Base-by-base conservation (phyloP, 2,888 invertebrate species). In the Noctua pronuba region DNA sequence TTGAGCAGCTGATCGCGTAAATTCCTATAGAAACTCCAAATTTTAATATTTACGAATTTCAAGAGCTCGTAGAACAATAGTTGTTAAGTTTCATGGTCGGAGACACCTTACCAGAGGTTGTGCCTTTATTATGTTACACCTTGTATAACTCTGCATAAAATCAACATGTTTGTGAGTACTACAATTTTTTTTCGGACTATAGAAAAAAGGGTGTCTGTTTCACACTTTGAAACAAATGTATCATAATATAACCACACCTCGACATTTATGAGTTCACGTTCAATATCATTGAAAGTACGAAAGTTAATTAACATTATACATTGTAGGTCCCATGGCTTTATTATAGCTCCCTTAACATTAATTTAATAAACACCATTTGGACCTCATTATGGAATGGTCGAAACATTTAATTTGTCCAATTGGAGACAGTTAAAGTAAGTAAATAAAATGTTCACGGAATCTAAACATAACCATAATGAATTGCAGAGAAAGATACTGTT, bases 281-380 rank as follows among this genome's bases (percentile, higher is more conserved):
- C 70, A 68, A 82, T 82, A 68, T 18, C 16, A 44, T 55, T 60
- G 11, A 41, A 82, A 60, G 46, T 73, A 4, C 60, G n/a, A 58
- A 58, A 46, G 21, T 55, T 71, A 86, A 86, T 86, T 74, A 73
- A 64, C 62, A 46, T 58, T 71, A 64, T 55, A 46, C 46, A 38
- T 38, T 44, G 24, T 60, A 64, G 44, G 62, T 52, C 18, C 35
- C 11, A 46, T 3, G n/a, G 6, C 64, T 16, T 38, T 58, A 28
- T 70, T 46, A 82, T 70, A 35, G 11, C 24, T 31, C 82, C 62
- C 70, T 21, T 13, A 70, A 73, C 72, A 77, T 64, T 73, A 76
- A 85, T 85, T 62, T 24, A 62, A 58, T 49, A 62, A 67, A 66
- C 46, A 85, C 68, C 13, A 64, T 52, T 60, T 49, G 3, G 24